Base-by-base conservation (phyloP, 2,797 vertebrate genomes). In the Sebastes variabilis region DNA sequence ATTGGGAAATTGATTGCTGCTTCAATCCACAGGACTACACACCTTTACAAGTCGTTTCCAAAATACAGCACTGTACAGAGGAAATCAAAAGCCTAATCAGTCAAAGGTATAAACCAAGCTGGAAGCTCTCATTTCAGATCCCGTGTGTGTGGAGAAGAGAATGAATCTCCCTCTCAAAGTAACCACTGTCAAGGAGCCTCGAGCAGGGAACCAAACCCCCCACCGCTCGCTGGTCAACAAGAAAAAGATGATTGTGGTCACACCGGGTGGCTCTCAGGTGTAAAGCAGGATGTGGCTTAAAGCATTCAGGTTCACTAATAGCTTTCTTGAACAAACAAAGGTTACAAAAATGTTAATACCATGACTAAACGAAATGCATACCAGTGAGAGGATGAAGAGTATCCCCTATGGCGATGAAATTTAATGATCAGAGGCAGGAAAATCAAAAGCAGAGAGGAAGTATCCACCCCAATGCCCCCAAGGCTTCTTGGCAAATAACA, bases 261-360 rank as follows among this genome's bases (percentile, higher is more conserved):
- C 58, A 46, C 14, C 42, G 13, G 59, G 69, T 29, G 59, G 76
- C 72, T 75, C 42, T 76, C 78, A 75, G 78, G 80, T 87, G 80
- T 46, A 60, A 73, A 72, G 67, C 61, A 46, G 30, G 49, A 80
- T 81, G 60, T 64, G 29, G 52, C 71, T 59, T 30, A 72, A 78
- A 79, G 68, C 72, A 34, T 27, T 78, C 49, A 6, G 24, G 8
- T 56, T 73, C 62, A 3, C 72, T 86, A 83, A 79, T 79, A 73
- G 75, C 77, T 83, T 85, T 82, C 79, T 55, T 81, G 38, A 82
- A 73, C 86, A 86, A 90, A 92, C 87, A 92, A 79, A 86, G 85
- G 84, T 89, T 86, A 85, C 56, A 80, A 61, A 88, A 86, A 84
- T 81, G 82, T 88, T 89, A 84, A 91, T 74, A 67, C 60, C 58